Percentiles rank a stretch among this genome's conserved stretches.
phyloP scores from a whole-genome alignment of 2,888 invertebrate species.

The Gymnosoma rotundatum region DNA sequence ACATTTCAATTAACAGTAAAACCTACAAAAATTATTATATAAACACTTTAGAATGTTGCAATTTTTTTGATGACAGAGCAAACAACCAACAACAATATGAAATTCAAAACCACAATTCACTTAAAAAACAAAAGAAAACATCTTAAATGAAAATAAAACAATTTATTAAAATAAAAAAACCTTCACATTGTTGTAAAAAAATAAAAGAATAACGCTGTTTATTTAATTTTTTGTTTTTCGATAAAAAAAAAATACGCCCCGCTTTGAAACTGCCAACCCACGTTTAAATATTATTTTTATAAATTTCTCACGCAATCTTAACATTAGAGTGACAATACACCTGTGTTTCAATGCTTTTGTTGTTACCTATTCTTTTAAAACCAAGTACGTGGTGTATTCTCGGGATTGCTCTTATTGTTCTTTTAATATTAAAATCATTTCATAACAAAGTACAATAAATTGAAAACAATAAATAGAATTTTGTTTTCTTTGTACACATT shows the following conservation, averaged over 20 bases:
- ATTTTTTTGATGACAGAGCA: conserved; percentile 6
- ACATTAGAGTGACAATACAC: conserved; percentile 56
- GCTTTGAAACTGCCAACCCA: conserved; percentile 32
- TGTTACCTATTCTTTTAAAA: background rate
- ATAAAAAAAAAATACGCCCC: conserved; percentile 20
- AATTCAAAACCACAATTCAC: conserved; percentile 33
- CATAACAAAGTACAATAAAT: conserved; percentile 31
- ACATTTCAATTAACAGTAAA: conserved; percentile 48
- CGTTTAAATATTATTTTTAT: conserved; percentile 37
- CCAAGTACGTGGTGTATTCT: conserved; percentile 35
- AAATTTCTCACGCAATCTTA: conserved; percentile 64
- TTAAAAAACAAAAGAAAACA: background rate
- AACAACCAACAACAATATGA: conserved; percentile 1
- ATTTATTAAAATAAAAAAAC: conserved; percentile 26
- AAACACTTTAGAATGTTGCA: conserved; percentile 50
- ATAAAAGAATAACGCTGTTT: conserved; percentile 23
- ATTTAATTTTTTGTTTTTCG: conserved; percentile 3
- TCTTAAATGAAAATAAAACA: conserved; percentile 13
- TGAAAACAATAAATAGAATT: conserved; percentile 31
- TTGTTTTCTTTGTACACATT: conserved; percentile 15
- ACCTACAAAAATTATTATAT: conserved; percentile 39
- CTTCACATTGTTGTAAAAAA: conserved; percentile 4
- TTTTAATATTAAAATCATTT: conserved; percentile 51
- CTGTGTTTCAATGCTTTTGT: conserved; percentile 46
- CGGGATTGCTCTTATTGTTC: conserved; percentile 65